These are phyloP conservation scores for Rotaria macrura DNA, from an alignment of 2,888 invertebrate genomes.

Conservation along the genomic window DNA sequence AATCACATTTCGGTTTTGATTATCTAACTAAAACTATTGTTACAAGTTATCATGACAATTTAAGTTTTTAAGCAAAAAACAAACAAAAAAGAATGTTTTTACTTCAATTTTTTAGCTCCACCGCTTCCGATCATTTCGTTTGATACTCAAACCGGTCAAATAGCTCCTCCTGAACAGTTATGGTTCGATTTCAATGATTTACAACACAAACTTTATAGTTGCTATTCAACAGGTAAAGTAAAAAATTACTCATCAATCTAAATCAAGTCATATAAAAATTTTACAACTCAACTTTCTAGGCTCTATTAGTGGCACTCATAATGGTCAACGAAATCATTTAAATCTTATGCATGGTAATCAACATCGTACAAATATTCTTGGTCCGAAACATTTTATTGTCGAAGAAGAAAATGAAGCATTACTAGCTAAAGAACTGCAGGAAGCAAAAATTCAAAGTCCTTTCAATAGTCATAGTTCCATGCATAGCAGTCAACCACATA, in stretches of 20 bases:
- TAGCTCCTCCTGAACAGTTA: not conserved
- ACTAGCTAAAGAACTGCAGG: conserved; percentile 6
- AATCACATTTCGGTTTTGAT: no score
- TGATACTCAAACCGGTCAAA: not conserved
- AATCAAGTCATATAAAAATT: not conserved
- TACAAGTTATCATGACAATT: not conserved
- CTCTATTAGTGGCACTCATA: not conserved
- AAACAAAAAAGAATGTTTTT: not conserved
- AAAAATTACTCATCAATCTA: no score
- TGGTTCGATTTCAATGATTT: not conserved
- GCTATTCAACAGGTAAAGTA: not conserved
- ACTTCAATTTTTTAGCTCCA: not conserved
- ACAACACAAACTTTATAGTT: not conserved
- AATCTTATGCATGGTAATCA: not conserved
- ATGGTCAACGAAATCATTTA: not conserved
- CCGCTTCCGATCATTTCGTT: not conserved
- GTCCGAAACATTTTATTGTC: conserved; percentile 7
- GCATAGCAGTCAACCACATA: conserved; percentile 10
- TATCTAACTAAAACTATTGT: not conserved
- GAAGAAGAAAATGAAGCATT: conserved; percentile 21
- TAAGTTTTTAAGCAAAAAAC: not conserved
- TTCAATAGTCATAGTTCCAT: conserved; percentile 8
- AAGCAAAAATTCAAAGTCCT: conserved; percentile 20
- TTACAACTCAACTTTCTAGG: not conserved
- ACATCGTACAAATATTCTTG: conserved; percentile 21